Conservation (phyloP, 2,113 vertebrate genomes). For the Regulus satrapa region DNA sequence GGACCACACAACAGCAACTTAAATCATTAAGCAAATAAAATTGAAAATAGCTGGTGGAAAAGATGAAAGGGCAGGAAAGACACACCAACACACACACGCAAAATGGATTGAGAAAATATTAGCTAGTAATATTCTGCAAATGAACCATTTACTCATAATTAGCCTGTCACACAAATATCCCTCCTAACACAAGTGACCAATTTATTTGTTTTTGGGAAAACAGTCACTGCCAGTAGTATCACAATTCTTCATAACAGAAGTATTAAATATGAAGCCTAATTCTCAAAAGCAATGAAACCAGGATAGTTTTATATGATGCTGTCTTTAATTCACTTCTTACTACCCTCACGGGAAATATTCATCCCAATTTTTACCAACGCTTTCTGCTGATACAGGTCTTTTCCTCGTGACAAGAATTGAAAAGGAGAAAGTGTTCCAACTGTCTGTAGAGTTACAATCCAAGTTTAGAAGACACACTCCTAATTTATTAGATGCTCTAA, state of each 20-base stretch:
- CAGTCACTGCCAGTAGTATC: background rate
- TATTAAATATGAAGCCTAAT: slow-evolving; percentile 15
- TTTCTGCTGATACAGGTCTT: background rate
- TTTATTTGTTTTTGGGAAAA: background rate
- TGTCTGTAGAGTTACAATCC: background rate
- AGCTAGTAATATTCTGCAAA: background rate
- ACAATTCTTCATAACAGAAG: background rate
- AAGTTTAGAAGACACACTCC: background rate
- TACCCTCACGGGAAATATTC: background rate
- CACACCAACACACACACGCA: background rate
- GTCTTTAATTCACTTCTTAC: slow-evolving; percentile 4
- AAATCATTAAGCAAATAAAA: background rate
- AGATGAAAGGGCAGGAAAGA: background rate
- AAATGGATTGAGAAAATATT: background rate
- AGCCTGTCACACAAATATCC: background rate
- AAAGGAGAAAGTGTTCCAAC: background rate
- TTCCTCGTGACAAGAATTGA: background rate
- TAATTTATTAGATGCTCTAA: background rate
- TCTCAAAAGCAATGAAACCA: slow-evolving; percentile 24
- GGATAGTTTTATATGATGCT: background rate
- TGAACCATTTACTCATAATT: background rate
- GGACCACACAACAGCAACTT: background rate
- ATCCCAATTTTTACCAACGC: background rate
- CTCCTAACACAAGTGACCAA: background rate
- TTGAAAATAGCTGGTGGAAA: background rate